Percentiles rank a stretch among this genome's conserved stretches.
phyloP scores from a whole-genome alignment of 2,888 invertebrate genomes.

The Tipula confusa region DNA sequence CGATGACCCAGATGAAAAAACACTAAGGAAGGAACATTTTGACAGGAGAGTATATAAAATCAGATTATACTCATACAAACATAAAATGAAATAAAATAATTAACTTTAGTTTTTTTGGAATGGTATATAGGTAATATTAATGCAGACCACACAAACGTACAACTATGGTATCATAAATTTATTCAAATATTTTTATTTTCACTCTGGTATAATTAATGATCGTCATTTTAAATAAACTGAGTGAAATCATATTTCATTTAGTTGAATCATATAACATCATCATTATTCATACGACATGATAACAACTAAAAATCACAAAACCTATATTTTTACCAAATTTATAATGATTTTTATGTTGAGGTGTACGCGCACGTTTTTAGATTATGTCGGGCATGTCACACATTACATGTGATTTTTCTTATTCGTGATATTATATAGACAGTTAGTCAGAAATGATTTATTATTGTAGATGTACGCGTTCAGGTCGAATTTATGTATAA shows the following conservation, averaged over 20 bases:
- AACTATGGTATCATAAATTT: no score
- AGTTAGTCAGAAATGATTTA: neutral
- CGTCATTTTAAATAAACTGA: neutral
- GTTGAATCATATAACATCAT: conserved; percentile 3
- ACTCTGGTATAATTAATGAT: conserved; percentile 13
- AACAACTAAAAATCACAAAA: conserved; percentile 15
- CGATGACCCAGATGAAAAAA: no score
- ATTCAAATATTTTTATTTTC: no score
- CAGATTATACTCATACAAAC: no score
- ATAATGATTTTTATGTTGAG: conserved; percentile 12
- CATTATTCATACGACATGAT: neutral
- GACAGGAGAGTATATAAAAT: no score
- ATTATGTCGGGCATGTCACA: neutral
- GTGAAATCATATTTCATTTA: neutral
- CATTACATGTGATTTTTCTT: neutral
- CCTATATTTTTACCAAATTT: neutral
- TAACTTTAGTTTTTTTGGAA: no score
- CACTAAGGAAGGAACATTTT: no score
- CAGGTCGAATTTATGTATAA: neutral
- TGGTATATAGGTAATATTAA: no score
- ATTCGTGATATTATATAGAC: neutral
- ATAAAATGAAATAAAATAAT: no score
- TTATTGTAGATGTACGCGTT: neutral
- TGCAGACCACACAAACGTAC: no score
- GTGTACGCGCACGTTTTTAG: conserved; percentile 3